Evolutionary conservation across 2,888 invertebrate species (phyloP), one percentile per base, ranked within the genome.

Genomic region (Drosophila lutescens): DNA sequence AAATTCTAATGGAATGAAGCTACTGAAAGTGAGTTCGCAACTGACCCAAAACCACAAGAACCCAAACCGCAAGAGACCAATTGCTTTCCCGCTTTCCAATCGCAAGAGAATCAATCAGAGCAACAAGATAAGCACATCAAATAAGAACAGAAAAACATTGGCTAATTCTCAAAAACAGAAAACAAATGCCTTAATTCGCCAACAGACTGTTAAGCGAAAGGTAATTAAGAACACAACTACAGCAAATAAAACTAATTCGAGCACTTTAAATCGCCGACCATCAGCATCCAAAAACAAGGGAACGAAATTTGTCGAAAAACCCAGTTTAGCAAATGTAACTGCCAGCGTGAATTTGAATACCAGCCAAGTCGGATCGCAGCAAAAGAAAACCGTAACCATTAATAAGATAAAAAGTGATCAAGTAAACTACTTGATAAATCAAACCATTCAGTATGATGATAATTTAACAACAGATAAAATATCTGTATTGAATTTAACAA

Each of bases 21-120:
- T 40, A 23, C 13, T 41, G 7, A 54, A 46, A 17, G 32, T 34
- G 15, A 32, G 12, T 10, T n/a, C 54, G 5, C 68, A 38, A 23
- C 13, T 44, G 32, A 53, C 53, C 44, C 54, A 47, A 32, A 66
- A 46, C 53, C 67, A 44, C 38, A 67, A 53, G 9, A 51, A 34
- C 9, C 32, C 9, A 7, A 65, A 3, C 26, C 38, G 38, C 4
- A 54, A 34, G 23, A 68, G 15, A 32, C 56, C 46, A 13, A 26
- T 26, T 46, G 55, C n/a, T 46, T 34, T 34, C 46, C 17, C 26
- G 13, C 12, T 46, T 34, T 23, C 38, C 38, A 46, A 68, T 47
- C 68, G 44, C 26, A 40, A 34, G 15, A 38, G 23, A 66, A 47
- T 55, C 17, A 46, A 46, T 17, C 65, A 67, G 12, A 66, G 9